These are phyloP conservation scores for Drosophila phalerata DNA, from an alignment of 2,888 invertebrate genomes.

Conservation along the genomic window DNA sequence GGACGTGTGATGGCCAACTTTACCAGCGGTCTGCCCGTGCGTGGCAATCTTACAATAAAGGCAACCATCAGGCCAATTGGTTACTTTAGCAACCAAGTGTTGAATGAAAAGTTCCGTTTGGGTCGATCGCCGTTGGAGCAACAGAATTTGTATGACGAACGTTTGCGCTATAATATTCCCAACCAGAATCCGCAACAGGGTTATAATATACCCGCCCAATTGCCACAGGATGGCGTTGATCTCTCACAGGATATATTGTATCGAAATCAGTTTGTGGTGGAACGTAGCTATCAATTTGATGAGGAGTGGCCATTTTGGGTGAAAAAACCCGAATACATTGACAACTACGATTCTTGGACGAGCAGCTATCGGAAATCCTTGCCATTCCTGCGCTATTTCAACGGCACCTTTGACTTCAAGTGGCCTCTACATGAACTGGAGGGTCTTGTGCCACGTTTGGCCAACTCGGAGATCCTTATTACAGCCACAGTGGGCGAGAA, in stretches of 20 bases:
- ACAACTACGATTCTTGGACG: constrained; percentile 81
- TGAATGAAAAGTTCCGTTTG: constrained; percentile 87
- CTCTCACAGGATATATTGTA: constrained; percentile 81
- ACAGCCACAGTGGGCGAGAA: constrained; percentile 95
- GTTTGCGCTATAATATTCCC: constrained; percentile 73
- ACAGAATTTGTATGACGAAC: constrained; percentile 66
- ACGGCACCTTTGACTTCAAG: constrained; percentile 94
- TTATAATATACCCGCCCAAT: constrained; percentile 57
- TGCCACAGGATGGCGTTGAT: constrained; percentile 66
- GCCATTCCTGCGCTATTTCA: constrained; percentile 92
- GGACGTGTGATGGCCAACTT: constrained; percentile 97
- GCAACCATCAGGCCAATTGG: constrained; percentile 91
- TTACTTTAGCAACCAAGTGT: constrained; percentile 87
- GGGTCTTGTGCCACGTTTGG: constrained; percentile 87
- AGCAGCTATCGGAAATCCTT: constrained; percentile 87
- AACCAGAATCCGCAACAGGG: constrained; percentile 63
- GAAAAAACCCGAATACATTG: constrained; percentile 87
- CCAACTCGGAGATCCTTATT: constrained; percentile 92
- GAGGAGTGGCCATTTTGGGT: constrained; percentile 94
- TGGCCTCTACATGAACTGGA: constrained; percentile 92
- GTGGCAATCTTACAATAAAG: constrained; percentile 94
- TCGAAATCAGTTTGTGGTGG: constrained; percentile 88
- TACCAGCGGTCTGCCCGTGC: constrained; percentile 96
- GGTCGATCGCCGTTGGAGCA: constrained; percentile 82
- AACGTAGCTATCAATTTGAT: constrained; percentile 92